Evolutionary conservation across 2,113 vertebrate genomes (phyloP).

Genomic region (Ctenodactylus gundi): DNA sequence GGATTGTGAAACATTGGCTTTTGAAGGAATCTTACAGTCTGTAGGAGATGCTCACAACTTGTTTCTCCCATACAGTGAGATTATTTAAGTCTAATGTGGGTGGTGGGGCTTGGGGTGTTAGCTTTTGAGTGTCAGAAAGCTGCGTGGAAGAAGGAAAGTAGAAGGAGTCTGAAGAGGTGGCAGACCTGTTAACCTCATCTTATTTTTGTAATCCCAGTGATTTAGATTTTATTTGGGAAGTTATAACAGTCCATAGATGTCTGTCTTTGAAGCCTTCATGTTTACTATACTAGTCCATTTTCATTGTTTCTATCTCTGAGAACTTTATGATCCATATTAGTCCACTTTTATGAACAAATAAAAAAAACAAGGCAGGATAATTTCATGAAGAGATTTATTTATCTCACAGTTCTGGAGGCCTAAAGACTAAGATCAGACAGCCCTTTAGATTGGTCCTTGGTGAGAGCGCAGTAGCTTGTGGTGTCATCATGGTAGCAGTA

Average conservation of each 20-base stretch:
- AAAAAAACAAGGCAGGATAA: background rate
- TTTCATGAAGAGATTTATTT: background rate
- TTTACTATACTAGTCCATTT: background rate
- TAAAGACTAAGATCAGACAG: background rate
- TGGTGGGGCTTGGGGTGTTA: background rate
- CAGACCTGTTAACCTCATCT: background rate
- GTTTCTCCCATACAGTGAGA: background rate
- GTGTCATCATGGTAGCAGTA: background rate
- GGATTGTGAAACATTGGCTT: background rate
- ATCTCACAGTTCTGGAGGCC: background rate
- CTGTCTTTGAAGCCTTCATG: background rate
- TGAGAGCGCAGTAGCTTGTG: background rate
- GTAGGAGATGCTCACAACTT: background rate
- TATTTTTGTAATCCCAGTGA: background rate
- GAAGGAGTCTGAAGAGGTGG: background rate
- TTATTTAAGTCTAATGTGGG: background rate
- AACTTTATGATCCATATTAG: no score
- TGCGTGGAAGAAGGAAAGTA: background rate
- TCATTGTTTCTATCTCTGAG: no score
- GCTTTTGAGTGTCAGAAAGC: background rate
- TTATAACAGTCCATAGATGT: background rate
- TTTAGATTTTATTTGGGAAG: background rate
- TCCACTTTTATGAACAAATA: no score
- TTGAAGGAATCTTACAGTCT: background rate
- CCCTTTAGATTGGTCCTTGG: background rate